phyloP scores from a whole-genome alignment of 1,140 invertebrate genomes.

The Coelopa frigida region DNA sequence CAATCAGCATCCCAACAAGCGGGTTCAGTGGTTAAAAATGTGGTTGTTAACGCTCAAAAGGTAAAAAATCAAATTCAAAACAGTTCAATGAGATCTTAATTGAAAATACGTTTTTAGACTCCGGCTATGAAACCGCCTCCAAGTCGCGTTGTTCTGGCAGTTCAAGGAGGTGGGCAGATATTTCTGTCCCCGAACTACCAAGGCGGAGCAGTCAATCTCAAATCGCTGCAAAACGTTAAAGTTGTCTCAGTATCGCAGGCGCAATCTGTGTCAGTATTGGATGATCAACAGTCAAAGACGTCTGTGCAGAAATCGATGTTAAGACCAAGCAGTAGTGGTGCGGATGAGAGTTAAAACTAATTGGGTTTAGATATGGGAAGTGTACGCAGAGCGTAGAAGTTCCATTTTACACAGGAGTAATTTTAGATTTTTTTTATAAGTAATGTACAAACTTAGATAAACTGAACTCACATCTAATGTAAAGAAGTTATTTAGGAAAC shows the following conservation, averaged over 20 bases:
- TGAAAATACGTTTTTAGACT: slow-evolving; percentile 10
- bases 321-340: too few species aligned
- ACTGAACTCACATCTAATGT: too few species aligned
- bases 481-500: too few species aligned
- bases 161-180: slow-evolving; percentile 53
- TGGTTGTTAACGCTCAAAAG: slow-evolving; percentile 19
- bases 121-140: slow-evolving; percentile 4
- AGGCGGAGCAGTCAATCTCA: slow-evolving; percentile 55
- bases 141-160: slow-evolving; percentile 56
- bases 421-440: too few species aligned
- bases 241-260: slow-evolving; percentile 47
- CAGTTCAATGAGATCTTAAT: neutral
- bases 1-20: slow-evolving; percentile 11
- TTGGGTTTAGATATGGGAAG: too few species aligned
- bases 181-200: slow-evolving; percentile 51
- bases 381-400: too few species aligned
- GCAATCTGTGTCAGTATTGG: too few species aligned
- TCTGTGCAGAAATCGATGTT: too few species aligned
- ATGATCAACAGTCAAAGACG: too few species aligned
- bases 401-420: too few species aligned
- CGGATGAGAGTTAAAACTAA: too few species aligned
- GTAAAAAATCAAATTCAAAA: slow-evolving; percentile 12
- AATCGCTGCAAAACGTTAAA: slow-evolving; percentile 61
- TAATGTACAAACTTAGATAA: too few species aligned
- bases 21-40: slow-evolving; percentile 19